Conservation (phyloP, 2,888 invertebrate species). For the Dolomedes plantarius region DNA sequence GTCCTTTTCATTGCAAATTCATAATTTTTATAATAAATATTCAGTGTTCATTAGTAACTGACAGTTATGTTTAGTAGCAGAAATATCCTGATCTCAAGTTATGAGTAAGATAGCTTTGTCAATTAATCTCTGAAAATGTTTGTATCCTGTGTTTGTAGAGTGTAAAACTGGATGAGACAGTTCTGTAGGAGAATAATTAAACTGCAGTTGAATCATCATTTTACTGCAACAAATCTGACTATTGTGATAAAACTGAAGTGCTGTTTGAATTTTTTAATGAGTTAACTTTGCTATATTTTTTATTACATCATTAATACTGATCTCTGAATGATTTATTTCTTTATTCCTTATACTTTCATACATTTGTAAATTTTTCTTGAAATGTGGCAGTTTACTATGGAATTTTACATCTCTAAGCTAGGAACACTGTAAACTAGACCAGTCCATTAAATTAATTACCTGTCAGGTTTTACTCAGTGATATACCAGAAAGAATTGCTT, state of each 20-base stretch:
- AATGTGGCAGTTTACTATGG: background rate
- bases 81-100: too few species aligned
- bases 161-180: too few species aligned
- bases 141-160: too few species aligned
- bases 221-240: background rate
- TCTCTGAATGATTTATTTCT: background rate
- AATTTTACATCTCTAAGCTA: conserved; percentile 4
- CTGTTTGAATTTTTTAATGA: background rate
- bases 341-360: background rate
- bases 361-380: background rate
- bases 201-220: background rate
- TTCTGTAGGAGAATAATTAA: too few species aligned
- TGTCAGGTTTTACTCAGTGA: background rate
- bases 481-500: background rate
- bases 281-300: background rate
- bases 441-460: background rate
- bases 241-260: conserved; percentile 8
- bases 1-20: too few species aligned
- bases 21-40: too few species aligned
- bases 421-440: background rate
- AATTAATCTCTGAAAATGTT: too few species aligned
- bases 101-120: too few species aligned
- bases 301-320: background rate
- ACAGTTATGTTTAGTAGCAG: too few species aligned
- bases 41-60: too few species aligned